Percentiles rank a stretch among this genome's conserved stretches.
phyloP scores from a whole-genome alignment of 2,888 invertebrate genomes.

The Acanthosepion esculentum region DNA sequence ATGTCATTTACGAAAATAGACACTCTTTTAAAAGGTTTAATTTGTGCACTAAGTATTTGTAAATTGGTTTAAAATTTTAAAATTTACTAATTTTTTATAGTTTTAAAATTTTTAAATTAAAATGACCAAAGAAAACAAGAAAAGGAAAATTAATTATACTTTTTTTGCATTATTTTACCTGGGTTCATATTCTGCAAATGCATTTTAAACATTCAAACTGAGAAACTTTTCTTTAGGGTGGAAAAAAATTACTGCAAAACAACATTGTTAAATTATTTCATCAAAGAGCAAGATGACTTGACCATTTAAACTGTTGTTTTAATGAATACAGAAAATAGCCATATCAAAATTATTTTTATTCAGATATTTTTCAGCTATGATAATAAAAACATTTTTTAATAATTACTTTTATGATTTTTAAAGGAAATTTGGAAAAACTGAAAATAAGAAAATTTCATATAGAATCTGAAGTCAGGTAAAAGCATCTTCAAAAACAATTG shows the following conservation, averaged over 20 bases:
- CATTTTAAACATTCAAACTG: not conserved
- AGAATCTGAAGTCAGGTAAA: not conserved
- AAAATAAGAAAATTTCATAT: not conserved
- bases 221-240: not conserved
- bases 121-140: not conserved
- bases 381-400: not conserved
- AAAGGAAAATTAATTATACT: not conserved
- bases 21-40: constrained; percentile 33
- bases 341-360: not conserved
- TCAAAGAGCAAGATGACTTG: not conserved
- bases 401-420: not conserved
- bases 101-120: not conserved
- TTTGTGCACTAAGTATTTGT: not conserved
- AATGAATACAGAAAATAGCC: not conserved
- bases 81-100: not conserved
- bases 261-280: not conserved
- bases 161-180: not conserved
- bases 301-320: not conserved
- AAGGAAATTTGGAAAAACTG: not conserved
- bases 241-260: not conserved
- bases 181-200: not conserved
- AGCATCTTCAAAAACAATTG: not conserved
- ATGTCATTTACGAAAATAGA: constrained; percentile 12
- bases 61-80: constrained; percentile 16
- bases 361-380: not conserved